A percentile compares a stretch with the other conserved stretches of the same genome.
phyloP scores from a whole-genome alignment of 2,797 vertebrate species.

The Schizopygopsis malacanthus region DNA sequence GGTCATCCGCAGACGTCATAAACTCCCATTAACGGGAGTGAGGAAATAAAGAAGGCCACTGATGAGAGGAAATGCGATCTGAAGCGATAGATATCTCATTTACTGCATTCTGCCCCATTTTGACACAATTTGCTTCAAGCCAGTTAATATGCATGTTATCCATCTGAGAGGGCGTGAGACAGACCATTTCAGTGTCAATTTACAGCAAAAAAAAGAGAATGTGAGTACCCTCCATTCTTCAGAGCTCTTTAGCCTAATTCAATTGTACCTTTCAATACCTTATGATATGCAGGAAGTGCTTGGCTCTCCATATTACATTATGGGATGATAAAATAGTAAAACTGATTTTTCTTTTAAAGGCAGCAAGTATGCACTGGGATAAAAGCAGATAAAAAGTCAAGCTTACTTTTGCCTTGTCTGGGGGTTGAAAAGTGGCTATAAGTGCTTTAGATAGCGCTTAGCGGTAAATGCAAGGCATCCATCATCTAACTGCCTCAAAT shows the following conservation, averaged over 20 bases:
- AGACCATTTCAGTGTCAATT: slow-evolving; percentile 81
- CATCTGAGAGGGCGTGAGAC: slow-evolving; percentile 71
- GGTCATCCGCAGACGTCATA: slow-evolving; percentile 73
- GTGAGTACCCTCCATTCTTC: slow-evolving; percentile 80
- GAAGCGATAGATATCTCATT: slow-evolving; percentile 78
- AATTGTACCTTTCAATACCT: slow-evolving; percentile 83
- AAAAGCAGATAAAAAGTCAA: slow-evolving; percentile 79
- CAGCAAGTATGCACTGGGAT: slow-evolving; percentile 74
- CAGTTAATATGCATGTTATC: slow-evolving; percentile 77
- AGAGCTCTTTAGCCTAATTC: slow-evolving; percentile 83
- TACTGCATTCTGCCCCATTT: slow-evolving; percentile 78
- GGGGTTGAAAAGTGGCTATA: slow-evolving; percentile 70
- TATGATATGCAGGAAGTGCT: slow-evolving; percentile 81
- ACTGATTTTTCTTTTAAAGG: slow-evolving; percentile 77
- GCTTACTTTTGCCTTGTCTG: slow-evolving; percentile 72
- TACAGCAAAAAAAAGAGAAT: slow-evolving; percentile 78
- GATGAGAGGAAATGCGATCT: slow-evolving; percentile 78
- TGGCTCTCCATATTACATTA: slow-evolving; percentile 77
- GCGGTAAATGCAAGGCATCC: slow-evolving; percentile 62
- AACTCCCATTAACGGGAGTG: slow-evolving; percentile 72
- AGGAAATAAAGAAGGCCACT: slow-evolving; percentile 72
- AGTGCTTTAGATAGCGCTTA: slow-evolving; percentile 63
- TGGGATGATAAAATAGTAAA: slow-evolving; percentile 73
- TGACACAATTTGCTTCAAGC: slow-evolving; percentile 74
- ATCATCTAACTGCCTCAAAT: slow-evolving; percentile 60